Base-by-base conservation (phyloP, 1,140 invertebrate genomes). In the Drosophila pallidifrons region DNA sequence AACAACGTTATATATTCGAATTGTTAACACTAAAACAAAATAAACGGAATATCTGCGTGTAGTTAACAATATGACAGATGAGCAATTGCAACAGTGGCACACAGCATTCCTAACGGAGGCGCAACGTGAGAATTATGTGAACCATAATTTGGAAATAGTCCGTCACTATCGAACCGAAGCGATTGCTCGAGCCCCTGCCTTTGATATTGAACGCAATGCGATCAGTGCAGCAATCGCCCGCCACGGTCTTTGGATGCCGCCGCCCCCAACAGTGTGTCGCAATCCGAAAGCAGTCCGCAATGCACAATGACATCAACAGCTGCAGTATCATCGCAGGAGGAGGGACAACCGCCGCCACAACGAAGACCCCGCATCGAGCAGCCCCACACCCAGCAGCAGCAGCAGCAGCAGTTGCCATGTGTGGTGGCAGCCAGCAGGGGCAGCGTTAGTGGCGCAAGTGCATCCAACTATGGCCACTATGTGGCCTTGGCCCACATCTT, bases 31-130 rank as follows among this genome's bases (percentile, higher is more conserved):
- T 3, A 3, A 25, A 25, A 25, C 13, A 46, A 46, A 15, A 46
- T 46, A 3, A 13, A 46, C n/a, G n/a, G 13, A 25, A 25, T 25
- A 25, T 25, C 20, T 25, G 20, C n/a, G 3, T 49, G 20, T 11
- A 75, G 72, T 75, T 25, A 75, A 78, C 60, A 78, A 75, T 47
- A 79, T 79, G 77, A 67, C 66, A 4, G 66, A 71, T 11, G 57
- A 79, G 38, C 58, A 79, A 55, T 59, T 71, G 16, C 66, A 55
- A 65, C 60, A 61, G 3, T 78, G 76, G 76, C 58, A 54, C 25
- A 66, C 59, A 8, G 47, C 60, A 3, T 46, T 75, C 3, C 57
- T 76, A 1, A 41, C 46, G 11, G 77, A 76, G 46, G 77, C 77
- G 0, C 66, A 75, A 57, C 73, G 67, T 7, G 77, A 79, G 43